A percentile compares a stretch with the other conserved stretches of the same genome.
phyloP scores from a whole-genome alignment of 1,140 invertebrate species.

The Drosophila serrata region DNA sequence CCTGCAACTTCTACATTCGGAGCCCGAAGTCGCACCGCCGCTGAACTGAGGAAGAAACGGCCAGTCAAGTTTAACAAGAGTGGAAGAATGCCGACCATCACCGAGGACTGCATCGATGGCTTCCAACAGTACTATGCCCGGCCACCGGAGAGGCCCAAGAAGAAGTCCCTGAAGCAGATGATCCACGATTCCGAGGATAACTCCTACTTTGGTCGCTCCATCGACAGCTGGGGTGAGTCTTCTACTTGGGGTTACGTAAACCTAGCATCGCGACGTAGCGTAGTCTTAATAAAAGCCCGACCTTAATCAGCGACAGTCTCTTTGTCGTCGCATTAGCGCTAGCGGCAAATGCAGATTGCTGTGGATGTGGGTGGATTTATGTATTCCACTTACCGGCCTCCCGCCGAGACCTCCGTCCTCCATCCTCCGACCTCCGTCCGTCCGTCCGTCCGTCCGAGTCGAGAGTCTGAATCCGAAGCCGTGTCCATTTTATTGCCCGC shows the following conservation, averaged over 20 bases:
- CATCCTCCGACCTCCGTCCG: neutral
- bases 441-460: slow-evolving; percentile 1
- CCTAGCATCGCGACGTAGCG: neutral
- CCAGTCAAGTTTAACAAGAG: slow-evolving; percentile 11
- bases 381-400: slow-evolving; percentile 33
- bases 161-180: slow-evolving; percentile 88
- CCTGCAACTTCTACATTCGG: neutral
- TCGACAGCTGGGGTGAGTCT: slow-evolving; percentile 91
- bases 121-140: slow-evolving; percentile 88
- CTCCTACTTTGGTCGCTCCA: slow-evolving; percentile 89
- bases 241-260: slow-evolving; percentile 59
- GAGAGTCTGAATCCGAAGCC: slow-evolving; percentile 3
- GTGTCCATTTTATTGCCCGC: slow-evolving; percentile 52
- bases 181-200: slow-evolving; percentile 89
- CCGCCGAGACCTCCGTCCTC: slow-evolving; percentile 14
- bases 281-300: slow-evolving; percentile 38
- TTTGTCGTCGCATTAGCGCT: slow-evolving; percentile 49
- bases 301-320: slow-evolving; percentile 48
- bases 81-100: slow-evolving; percentile 80
- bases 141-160: slow-evolving; percentile 87
- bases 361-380: slow-evolving; percentile 36
- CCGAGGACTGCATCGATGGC: slow-evolving; percentile 86
- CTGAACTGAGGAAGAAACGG: slow-evolving; percentile 39
- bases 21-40: slow-evolving; percentile 11
- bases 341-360: slow-evolving; percentile 35